Base-by-base conservation (phyloP, 1,140 invertebrate species). In the Danaus plexippus region DNA sequence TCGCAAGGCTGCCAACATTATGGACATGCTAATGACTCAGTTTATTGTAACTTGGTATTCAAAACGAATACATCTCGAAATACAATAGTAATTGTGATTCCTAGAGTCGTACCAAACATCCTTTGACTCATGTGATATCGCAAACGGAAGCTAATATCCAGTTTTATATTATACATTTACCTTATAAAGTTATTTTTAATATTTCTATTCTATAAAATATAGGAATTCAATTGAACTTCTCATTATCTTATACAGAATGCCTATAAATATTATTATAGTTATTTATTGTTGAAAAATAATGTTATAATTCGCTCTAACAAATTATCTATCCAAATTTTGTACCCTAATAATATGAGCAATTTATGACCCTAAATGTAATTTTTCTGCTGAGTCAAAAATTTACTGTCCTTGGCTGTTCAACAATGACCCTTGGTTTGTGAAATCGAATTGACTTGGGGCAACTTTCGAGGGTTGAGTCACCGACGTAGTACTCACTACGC, bases 51-150 rank as follows among this genome's bases (percentile, higher is more conserved):
- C 45, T 44, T 18, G 42, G 59, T 69, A 64, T 61, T 64, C 59
- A 43, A 47, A 11, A 18, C 55, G 55, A 52, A 61, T 51, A 54
- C 53, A 32, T 32, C 22, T 55, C 61, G 63, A 61, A 68, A 75
- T 73, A 75, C 74, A 73, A 67, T 62, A 64, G 57, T 58, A 54
- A 58, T 75, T 71, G 49, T 63, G 64, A 78, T 74, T 78, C 74
- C 47, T 49, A 53, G 54, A 41, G 52, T 47, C 44, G 22, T 41
- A 51, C 48, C 40, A 41, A 46, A 43, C 52, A 59, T 59, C 57
- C 57, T 59, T 51, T 52, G 41, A 52, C 41, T 52, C 50, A 52
- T 52, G 40, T 41, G n/a, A 52, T 52, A 15, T 12, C 50, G 43
- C 13, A 43, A 43, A 52, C 8, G 48, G 18, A 50, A 50, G n/a